Evolutionary conservation across 1,140 invertebrate genomes (phyloP).

Genomic region (Apis cerana): DNA sequence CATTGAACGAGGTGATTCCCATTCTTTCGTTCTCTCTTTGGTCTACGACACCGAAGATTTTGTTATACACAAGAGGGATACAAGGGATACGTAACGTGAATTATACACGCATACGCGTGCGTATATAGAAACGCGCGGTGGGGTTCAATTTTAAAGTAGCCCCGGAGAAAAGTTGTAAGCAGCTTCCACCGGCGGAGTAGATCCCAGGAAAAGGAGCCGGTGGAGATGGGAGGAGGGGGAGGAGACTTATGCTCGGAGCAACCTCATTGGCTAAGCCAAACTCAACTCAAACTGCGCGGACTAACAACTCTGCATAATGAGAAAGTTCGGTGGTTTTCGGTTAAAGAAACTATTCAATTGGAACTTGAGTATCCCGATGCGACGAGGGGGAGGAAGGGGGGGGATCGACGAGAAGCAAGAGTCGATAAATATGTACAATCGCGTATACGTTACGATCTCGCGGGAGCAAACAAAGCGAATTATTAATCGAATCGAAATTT

Average conservation of each 20-base stretch:
- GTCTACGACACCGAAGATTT: not conserved
- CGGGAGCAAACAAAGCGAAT: not conserved
- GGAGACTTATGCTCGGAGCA: conserved; percentile 32
- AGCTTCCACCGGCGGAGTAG: conserved; percentile 55
- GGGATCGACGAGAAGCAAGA: not conserved
- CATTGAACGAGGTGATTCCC: conserved; percentile 9
- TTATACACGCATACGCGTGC: not conserved
- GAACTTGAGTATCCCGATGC: conserved; percentile 57
- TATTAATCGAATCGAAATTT: not conserved
- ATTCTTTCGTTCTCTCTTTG: not conserved
- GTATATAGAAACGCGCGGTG: not conserved
- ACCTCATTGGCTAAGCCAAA: conserved; percentile 67
- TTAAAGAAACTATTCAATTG: conserved; percentile 68
- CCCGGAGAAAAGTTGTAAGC: conserved; percentile 67
- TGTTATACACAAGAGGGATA: not conserved
- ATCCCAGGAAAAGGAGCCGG: conserved; percentile 47
- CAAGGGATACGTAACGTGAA: not conserved
- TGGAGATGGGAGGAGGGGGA: not conserved
- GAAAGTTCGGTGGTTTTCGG: conserved; percentile 64
- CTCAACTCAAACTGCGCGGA: conserved; percentile 58
- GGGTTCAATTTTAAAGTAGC: conserved; percentile 64
- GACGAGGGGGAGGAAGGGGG: not conserved
- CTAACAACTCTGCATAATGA: conserved; percentile 69
- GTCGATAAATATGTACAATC: conserved; percentile 38
- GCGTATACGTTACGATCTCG: not conserved